Conservation (phyloP, 2,888 invertebrate genomes). For the Camptogramma bilineatum region DNA sequence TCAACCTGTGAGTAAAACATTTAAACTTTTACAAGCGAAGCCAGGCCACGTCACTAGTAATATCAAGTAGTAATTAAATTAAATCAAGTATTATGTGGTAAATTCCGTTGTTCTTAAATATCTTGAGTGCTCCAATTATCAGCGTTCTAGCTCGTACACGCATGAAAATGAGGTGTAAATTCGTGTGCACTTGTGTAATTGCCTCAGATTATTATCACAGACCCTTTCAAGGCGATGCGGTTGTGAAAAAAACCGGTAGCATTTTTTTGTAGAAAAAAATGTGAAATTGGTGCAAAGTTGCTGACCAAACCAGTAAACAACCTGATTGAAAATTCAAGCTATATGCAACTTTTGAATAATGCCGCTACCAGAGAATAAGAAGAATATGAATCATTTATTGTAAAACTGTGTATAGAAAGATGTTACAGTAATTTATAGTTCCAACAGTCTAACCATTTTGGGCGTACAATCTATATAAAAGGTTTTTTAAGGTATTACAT, state of each 20-base stretch:
- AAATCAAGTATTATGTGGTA: slow-evolving; percentile 4
- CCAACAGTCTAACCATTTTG: too few species aligned
- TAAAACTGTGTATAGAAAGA: too few species aligned
- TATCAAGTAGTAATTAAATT: slow-evolving; percentile 6
- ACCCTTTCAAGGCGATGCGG: slow-evolving; percentile 27
- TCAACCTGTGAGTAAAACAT: too few species aligned
- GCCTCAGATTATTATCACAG: slow-evolving; percentile 17
- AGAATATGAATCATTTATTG: too few species aligned
- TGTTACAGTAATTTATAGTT: too few species aligned
- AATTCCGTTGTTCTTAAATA: slow-evolving; percentile 23
- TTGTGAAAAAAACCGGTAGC: slow-evolving; percentile 20
- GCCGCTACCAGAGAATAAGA: too few species aligned
- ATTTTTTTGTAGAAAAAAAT: slow-evolving; percentile 13
- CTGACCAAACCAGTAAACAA: slow-evolving; percentile 7
- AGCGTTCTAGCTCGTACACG: background rate
- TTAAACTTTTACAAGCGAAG: background rate
- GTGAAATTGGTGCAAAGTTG: slow-evolving; percentile 23
- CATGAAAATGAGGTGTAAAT: slow-evolving; percentile 16
- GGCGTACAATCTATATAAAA: too few species aligned
- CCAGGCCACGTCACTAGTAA: background rate
- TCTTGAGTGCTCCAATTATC: slow-evolving; percentile 28
- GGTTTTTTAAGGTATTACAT: too few species aligned
- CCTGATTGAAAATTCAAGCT: slow-evolving; percentile 4
- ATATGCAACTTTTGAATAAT: slow-evolving; percentile 5
- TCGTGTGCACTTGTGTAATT: slow-evolving; percentile 16